These are phyloP conservation scores for Taeniopygia guttata DNA, from an alignment of 2,797 vertebrate species.

Conservation along the genomic window DNA sequence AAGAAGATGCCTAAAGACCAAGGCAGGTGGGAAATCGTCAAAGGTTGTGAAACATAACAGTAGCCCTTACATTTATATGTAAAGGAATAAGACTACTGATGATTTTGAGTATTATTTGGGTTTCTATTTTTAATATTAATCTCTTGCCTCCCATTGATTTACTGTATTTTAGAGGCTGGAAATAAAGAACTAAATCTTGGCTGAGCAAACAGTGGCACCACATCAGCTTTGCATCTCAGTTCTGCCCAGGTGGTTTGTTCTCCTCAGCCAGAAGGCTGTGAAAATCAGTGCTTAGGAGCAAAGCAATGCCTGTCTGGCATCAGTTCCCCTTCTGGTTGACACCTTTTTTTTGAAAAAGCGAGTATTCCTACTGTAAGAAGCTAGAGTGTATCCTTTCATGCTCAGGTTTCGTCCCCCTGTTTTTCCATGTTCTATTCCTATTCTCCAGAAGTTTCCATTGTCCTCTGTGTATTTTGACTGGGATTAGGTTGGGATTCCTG, in stretches of 20 bases:
- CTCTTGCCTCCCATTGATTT: not conserved
- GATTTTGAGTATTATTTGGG: not conserved
- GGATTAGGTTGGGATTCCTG: not conserved
- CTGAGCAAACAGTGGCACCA: not conserved
- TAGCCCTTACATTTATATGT: not conserved
- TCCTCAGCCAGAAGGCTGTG: not conserved
- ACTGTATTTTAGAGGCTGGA: not conserved
- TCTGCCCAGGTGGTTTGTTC: not conserved
- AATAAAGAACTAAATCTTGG: not conserved
- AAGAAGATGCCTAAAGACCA: not conserved
- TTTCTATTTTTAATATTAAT: not conserved
- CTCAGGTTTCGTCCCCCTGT: not conserved
- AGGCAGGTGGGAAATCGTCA: not conserved
- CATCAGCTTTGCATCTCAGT: not conserved
- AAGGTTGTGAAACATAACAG: not conserved
- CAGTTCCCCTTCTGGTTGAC: not conserved
- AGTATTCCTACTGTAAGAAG: not conserved
- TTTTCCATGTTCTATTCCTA: not conserved
- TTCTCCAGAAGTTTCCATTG: not conserved
- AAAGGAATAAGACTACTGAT: not conserved
- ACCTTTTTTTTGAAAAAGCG: not conserved
- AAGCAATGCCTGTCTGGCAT: not conserved
- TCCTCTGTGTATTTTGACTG: not conserved
- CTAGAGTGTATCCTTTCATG: not conserved
- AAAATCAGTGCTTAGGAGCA: not conserved